Percentiles rank a stretch among this genome's conserved stretches.
Conservation (phyloP, 2,888 invertebrate genomes). For the Scaptomyza caliginosa region DNA sequence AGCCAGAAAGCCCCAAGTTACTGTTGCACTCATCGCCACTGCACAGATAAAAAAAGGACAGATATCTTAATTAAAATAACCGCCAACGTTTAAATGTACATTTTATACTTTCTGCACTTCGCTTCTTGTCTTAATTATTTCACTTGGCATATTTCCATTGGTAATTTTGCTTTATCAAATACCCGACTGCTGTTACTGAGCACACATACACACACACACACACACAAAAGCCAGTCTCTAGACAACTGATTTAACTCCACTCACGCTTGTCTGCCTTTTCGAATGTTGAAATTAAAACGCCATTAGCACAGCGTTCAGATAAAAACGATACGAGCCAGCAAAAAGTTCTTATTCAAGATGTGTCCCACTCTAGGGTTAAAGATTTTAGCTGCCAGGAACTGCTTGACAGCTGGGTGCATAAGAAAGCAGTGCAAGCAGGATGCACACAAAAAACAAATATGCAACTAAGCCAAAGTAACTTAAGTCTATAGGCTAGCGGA, state of each 20-base stretch:
- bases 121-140: slow-evolving; percentile 34
- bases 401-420: slow-evolving; percentile 1
- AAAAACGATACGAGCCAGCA: slow-evolving; percentile 39
- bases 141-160: slow-evolving; percentile 35
- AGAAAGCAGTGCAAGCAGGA: not conserved
- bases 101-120: slow-evolving; percentile 14
- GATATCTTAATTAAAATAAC: slow-evolving; percentile 47
- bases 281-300: slow-evolving; percentile 65
- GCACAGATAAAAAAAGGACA: slow-evolving; percentile 8
- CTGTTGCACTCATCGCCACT: slow-evolving; percentile 9
- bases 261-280: slow-evolving; percentile 1
- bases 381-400: slow-evolving; percentile 15
- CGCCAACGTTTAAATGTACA: slow-evolving; percentile 26
- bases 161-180: slow-evolving; percentile 36
- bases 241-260: slow-evolving; percentile 12
- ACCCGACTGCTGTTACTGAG: slow-evolving; percentile 10
- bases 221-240: slow-evolving; percentile 8
- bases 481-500: too few species aligned
- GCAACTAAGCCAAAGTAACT: not conserved
- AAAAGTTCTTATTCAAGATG: slow-evolving; percentile 3
- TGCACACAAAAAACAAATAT: slow-evolving; percentile 11
- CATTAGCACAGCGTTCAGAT: slow-evolving; percentile 61
- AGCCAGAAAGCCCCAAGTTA: not conserved
- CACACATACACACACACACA: not conserved
- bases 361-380: slow-evolving; percentile 11